Conservation (phyloP, 2,113 vertebrate species). For the Sinocyclocheilus anshuiensis region DNA sequence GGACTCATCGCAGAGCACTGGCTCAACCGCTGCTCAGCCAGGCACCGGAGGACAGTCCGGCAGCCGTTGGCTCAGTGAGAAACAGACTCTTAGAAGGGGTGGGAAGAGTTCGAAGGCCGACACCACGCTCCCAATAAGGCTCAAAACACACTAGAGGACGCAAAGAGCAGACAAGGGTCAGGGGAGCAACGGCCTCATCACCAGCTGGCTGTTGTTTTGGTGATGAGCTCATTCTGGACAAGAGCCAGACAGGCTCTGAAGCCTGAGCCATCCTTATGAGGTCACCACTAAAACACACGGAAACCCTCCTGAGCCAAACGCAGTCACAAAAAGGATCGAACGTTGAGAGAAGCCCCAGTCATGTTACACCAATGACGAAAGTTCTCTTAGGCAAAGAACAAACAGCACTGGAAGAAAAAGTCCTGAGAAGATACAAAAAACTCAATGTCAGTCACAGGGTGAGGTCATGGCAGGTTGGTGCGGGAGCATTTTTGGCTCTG, state of each 20-base stretch:
- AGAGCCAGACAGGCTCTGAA: conserved; percentile 59
- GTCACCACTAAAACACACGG: conserved; percentile 59
- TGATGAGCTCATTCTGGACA: conserved; percentile 74
- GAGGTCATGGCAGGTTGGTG: conserved; percentile 48
- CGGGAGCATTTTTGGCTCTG: background rate
- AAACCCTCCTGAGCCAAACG: conserved; percentile 3
- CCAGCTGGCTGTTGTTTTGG: conserved; percentile 65
- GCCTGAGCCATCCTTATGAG: conserved; percentile 58
- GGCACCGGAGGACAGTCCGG: conserved; percentile 66
- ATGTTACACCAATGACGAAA: conserved; percentile 38
- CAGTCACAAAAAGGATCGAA: background rate
- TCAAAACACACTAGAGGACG: conserved; percentile 43
- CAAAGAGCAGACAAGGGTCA: conserved; percentile 51
- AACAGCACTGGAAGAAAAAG: background rate
- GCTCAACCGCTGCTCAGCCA: conserved; percentile 61
- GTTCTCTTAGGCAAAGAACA: conserved; percentile 14
- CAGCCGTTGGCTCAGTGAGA: conserved; percentile 66
- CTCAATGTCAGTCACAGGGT: conserved; percentile 27
- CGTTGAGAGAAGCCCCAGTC: conserved; percentile 45
- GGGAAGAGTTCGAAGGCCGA: conserved; percentile 57
- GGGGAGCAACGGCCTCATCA: conserved; percentile 54
- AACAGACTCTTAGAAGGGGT: conserved; percentile 51
- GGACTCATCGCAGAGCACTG: conserved; percentile 61
- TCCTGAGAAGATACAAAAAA: conserved; percentile 27
- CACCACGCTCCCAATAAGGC: conserved; percentile 43